A percentile compares a stretch with the other conserved stretches of the same genome.
These are phyloP conservation scores for Rutilus rutilus DNA, from an alignment of 2,113 vertebrate genomes.

Conservation along the genomic window DNA sequence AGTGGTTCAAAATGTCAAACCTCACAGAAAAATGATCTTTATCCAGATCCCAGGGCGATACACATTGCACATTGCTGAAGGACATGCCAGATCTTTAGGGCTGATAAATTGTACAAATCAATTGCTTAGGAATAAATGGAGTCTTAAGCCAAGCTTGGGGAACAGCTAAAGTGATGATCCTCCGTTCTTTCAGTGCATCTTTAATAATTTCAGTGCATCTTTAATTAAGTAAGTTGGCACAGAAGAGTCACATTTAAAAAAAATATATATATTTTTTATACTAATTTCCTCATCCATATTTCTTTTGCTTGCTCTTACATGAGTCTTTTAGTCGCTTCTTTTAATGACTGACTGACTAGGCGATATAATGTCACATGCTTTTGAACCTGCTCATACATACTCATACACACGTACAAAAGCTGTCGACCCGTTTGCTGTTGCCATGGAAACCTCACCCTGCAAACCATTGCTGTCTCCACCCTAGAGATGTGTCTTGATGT, in stretches of 20 bases:
- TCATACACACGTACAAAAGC: background rate
- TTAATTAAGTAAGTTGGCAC: background rate
- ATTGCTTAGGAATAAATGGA: background rate
- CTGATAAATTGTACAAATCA: constrained; percentile 2
- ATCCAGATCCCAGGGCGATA: background rate
- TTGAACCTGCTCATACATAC: constrained; percentile 3
- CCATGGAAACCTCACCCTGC: constrained; percentile 59
- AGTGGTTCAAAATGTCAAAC: background rate
- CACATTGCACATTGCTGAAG: background rate
- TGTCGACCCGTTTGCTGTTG: constrained; percentile 47
- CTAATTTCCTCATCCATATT: background rate
- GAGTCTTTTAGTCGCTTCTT: background rate
- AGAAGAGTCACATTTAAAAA: background rate
- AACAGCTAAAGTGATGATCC: background rate
- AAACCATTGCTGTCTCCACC: constrained; percentile 47
- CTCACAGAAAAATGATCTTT: background rate
- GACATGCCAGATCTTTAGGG: background rate
- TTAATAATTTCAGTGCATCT: too few species aligned
- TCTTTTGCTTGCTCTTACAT: too few species aligned
- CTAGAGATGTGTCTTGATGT: constrained; percentile 43
- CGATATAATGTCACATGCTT: background rate
- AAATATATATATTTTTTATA: too few species aligned
- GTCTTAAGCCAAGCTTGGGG: background rate
- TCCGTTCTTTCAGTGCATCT: background rate
- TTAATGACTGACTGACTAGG: background rate